Base-by-base conservation (phyloP, 2,888 invertebrate genomes). In the Caenorhabditis afra region DNA sequence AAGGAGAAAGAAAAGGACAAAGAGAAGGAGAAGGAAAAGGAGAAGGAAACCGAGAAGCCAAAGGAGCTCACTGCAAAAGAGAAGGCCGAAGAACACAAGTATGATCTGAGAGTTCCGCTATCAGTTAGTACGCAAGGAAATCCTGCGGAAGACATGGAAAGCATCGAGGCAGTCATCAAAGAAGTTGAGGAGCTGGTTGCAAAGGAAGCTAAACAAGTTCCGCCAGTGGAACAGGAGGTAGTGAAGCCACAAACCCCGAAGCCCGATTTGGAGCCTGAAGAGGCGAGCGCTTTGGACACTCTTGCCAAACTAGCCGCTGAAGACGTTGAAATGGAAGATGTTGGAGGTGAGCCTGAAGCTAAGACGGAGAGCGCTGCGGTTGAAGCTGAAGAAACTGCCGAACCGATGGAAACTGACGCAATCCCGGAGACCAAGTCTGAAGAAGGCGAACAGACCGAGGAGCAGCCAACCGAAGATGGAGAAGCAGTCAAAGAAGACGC, bases 1-100 rank as follows among this genome's bases (percentile, higher is more conserved):
- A 44, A 23, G 18, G 57, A 39, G 1, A 57, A 57, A 18, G 55
- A 55, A 2, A n/a, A 35, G 37, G 44, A 52, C 23, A 47, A 66
- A 52, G 37, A 50, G 16, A n/a, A 64, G 2, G 41, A 39, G 16
- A 18, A 47, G 39, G 49, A 14, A 16, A 58, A 49, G 12, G 49
- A 39, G n/a, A 52, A 41, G 23, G 37, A 12, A 20, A 49, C 5
- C 11, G 45, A 41, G 3, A 50, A 62, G 37, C 50, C 49, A 12
- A 59, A 37, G 49, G n/a, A 35, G 37, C 47, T 18, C 29, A 49
- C 35, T 7, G 52, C 50, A 23, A 55, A 55, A 16, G 55, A 37
- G 37, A 55, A 55, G 16, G 29, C 55, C 1, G 37, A 29, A 14
- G 55, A 58, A n/a, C 29, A 29, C 29, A 29, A 29, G 29, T 29